Evolutionary conservation across 2,888 invertebrate species (phyloP), one percentile per base, ranked within the genome.

Genomic region (Aphodius sticticus): DNA sequence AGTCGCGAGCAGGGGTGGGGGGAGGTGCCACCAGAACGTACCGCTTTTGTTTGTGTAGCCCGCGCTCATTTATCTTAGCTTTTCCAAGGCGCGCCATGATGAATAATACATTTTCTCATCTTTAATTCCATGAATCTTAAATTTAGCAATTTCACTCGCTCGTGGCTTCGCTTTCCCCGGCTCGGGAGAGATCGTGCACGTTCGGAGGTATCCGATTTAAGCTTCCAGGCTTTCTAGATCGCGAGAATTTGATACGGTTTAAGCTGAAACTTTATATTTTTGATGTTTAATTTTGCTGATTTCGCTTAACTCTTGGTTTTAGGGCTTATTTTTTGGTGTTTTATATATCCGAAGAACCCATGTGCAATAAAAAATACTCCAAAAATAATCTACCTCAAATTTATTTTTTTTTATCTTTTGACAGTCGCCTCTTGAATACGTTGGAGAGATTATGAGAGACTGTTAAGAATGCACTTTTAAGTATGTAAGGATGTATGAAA

Each of bases 51-150:
- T 87, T 86, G 86, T 85, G 84, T 84, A 84, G 83, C 83, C 83
- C 83, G 84, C 85, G 86, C 86, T 87, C 86, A 87, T 87, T 87
- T 87, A 87, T 87, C 87, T 86, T 87, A 87, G 86, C 86, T 87
- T 88, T 88, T 87, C 87, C 87, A 86, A 87, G 86, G 86, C 86
- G 85, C 86, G 85, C 85, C 82, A 79, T 12, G 84, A 84, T 88
- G 88, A 88, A 88, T 88, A 87, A 88, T 88, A 86, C 86, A 88
- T 87, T 84, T 84, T 84, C 87, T 88, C 88, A 88, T 89, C 88
- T 89, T 89, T 88, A 88, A 88, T 89, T 88, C 88, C 85, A 88
- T 88, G 88, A 89, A 89, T 88, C 87, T 87, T 88, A 88, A 88
- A 88, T 89, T 86, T 81, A 76, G 38, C 69, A 26, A 70, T 6